phyloP scores from a whole-genome alignment of 2,113 vertebrate genomes.

The Chloropsis cyanopogon region DNA sequence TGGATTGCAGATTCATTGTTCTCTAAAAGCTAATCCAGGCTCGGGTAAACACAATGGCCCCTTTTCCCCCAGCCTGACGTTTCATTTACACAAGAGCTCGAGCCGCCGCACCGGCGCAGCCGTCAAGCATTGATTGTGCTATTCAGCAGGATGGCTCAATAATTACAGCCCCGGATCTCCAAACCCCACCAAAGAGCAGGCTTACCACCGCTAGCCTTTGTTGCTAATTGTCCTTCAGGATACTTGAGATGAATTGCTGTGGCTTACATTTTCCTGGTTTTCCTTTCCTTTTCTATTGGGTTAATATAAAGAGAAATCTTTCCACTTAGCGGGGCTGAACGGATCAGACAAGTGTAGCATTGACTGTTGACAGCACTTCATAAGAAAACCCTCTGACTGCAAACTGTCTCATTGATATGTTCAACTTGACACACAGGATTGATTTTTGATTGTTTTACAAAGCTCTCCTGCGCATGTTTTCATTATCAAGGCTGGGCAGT shows the following conservation, averaged over 20 bases:
- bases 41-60: conserved; percentile 48
- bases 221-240: conserved; percentile 70
- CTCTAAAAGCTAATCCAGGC: conserved; percentile 46
- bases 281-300: conserved; percentile 40
- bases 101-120: conserved; percentile 31
- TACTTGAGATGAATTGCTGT: conserved; percentile 67
- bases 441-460: conserved; percentile 54
- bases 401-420: conserved; percentile 46
- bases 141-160: conserved; percentile 64
- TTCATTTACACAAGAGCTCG: conserved; percentile 50
- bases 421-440: conserved; percentile 30
- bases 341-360: conserved; percentile 49
- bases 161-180: conserved; percentile 66
- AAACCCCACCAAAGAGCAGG: conserved; percentile 59
- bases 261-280: conserved; percentile 54
- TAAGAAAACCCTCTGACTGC: conserved; percentile 51
- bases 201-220: conserved; percentile 62
- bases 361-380: conserved; percentile 62
- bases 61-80: conserved; percentile 40
- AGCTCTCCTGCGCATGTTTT: conserved; percentile 25
- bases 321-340: conserved; percentile 41
- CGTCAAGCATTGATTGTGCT: conserved; percentile 61
- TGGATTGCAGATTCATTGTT: conserved; percentile 25
- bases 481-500: conserved; percentile 22
- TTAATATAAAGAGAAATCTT: conserved; percentile 46